A percentile compares a stretch with the other conserved stretches of the same genome.
These are phyloP conservation scores for Alligator mississippiensis DNA, from an alignment of 2,113 vertebrate species.

Conservation along the genomic window DNA sequence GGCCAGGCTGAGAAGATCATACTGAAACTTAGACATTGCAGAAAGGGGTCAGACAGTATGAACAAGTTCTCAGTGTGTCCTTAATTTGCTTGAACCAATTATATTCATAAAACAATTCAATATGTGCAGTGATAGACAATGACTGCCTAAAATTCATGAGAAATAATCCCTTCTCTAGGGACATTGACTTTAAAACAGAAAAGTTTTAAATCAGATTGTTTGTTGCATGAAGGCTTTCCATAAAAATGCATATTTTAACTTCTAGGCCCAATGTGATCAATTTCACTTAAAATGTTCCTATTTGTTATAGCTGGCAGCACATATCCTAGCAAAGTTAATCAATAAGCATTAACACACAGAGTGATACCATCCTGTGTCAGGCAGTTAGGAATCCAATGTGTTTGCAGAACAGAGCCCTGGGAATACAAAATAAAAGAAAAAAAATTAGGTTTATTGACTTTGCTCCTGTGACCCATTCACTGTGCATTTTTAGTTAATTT, in stretches of 20 bases:
- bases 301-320: slow-evolving; percentile 62
- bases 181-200: slow-evolving; percentile 42
- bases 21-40: background rate
- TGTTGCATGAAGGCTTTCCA: slow-evolving; percentile 32
- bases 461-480: slow-evolving; percentile 54
- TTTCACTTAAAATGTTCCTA: slow-evolving; percentile 54
- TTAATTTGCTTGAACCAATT: background rate
- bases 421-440: slow-evolving; percentile 63
- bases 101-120: background rate
- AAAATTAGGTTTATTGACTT: slow-evolving; percentile 68
- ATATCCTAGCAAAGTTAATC: slow-evolving; percentile 62
- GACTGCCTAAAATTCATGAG: slow-evolving; percentile 27
- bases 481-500: slow-evolving; percentile 54
- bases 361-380: slow-evolving; percentile 68
- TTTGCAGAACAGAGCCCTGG: slow-evolving; percentile 56
- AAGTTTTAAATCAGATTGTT: slow-evolving; percentile 57
- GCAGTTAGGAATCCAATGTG: slow-evolving; percentile 59
- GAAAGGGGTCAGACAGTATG: background rate
- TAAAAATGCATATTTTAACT: slow-evolving; percentile 43
- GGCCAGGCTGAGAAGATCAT: background rate
- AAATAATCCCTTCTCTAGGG: slow-evolving; percentile 36
- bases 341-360: slow-evolving; percentile 70
- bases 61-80: background rate
- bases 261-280: slow-evolving; percentile 65
- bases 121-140: background rate